Base-by-base conservation (phyloP, 2,113 vertebrate genomes). In the Gila orcuttii region DNA sequence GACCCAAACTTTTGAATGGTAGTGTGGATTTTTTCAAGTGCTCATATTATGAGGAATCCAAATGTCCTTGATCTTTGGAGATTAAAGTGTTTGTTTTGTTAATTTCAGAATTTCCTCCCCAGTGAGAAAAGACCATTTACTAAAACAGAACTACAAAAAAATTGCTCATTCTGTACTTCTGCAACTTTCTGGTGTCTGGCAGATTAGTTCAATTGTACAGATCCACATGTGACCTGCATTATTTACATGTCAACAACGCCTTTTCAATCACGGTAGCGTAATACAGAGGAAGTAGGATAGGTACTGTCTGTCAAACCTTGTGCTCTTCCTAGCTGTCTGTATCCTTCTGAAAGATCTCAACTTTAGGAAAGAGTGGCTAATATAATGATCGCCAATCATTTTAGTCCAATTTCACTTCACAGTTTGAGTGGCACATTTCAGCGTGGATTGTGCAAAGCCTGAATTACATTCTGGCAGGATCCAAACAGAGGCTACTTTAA, bases 381-480 rank as follows among this genome's bases (percentile, higher is more conserved):
- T 36, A 15, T 36, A 69, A 36, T 6, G 1, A 8, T 33, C 31
- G 4, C 28, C 10, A 6, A 19, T 69, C 31, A 19, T 36, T 69
- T 36, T n/a, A 31, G 25, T 36, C 31, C 66, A 19, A 69, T 36
- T 62, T 62, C 21, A 62, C 31, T 69, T 69, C 66, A 36, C 28
- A 33, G 31, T 69, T 69, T 69, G 66, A 69, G 33, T 75, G 23
- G 21, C 42, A 74, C 39, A 74, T 74, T 74, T 75, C 12, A 47
- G 36, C 4, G 1, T 47, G 69, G 33, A 15, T 42, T 23, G 31
- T 55, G 52, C 52, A 55, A 55, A 19, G 17, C 5, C 17, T 6
- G 17, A 55, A 55, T 19, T 55, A 55, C 52, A 55, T 19, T 55
- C 50, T 55, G 50, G 6, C 50, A 55, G 50, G 17, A 55, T 55